Evolutionary conservation across 2,797 vertebrate genomes (phyloP), one percentile per base, ranked within the genome.

Genomic region (Malurus splendens): DNA sequence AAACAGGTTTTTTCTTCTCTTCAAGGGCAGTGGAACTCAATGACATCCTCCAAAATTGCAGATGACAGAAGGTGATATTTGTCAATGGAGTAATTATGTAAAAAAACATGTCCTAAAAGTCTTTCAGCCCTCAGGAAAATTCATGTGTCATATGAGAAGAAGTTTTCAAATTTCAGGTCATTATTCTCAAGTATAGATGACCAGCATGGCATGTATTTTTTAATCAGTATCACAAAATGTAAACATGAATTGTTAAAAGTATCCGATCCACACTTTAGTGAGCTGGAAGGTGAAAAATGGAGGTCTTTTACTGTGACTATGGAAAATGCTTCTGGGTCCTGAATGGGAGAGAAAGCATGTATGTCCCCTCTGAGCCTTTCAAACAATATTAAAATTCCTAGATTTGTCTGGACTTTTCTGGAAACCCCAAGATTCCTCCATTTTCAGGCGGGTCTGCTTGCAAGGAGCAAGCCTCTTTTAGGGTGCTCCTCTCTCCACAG

Each of bases 401-500:
- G 16, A 18, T 75, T 78, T 64, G 24, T 59, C 44, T 81, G 28
- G 41, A 33, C 3, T 78, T 92, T 32, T 72, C 64, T 65, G 12
- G 44, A 57, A 56, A 28, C 2, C 5, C 23, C 1, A 3, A 12
- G 14, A 42, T 42, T 75, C 5, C 9, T 8, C 25, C 13, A 15
- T 41, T 78, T 73, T 86, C 44, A 38, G 39, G 28, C 39, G 41
- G 18, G 7, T 48, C 14, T 77, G 15, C n/a, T 68, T 75, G 28
- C 45, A 45, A 32, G 56, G 9, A 77, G 13, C 9, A 27, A 28
- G 22, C n/a, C 4, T 79, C 1, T 1, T 39, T 54, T 39, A 67
- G 44, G 51, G n/a, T 1, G 1, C 18, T 52, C 6, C 17, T 65
- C 24, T 72, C 19, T 72, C 13, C 0, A 0, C 47, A 13, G 7